Evolutionary conservation across 2,113 vertebrate species (phyloP).

Genomic region (Callithrix jacchus): DNA sequence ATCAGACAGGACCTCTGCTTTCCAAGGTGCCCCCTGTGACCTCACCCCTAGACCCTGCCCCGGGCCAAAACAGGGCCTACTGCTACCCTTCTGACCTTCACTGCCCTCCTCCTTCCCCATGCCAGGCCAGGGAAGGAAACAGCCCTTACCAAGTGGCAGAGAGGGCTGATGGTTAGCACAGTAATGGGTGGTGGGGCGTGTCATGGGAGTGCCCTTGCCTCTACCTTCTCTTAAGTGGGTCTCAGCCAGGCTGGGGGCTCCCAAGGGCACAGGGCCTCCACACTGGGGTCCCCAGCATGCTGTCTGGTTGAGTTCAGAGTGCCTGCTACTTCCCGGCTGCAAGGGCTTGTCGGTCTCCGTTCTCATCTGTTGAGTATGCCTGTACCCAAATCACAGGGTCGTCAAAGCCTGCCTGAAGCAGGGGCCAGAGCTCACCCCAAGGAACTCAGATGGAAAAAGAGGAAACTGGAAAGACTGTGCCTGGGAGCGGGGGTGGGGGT

Average conservation of each 20-base stretch:
- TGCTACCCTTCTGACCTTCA: not conserved
- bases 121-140: not conserved
- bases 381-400: not conserved
- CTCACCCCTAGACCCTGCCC: not conserved
- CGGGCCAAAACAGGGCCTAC: not conserved
- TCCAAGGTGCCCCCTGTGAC: not conserved
- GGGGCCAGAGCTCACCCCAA: not conserved
- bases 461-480: not conserved
- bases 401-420: too few species aligned
- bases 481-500: not conserved
- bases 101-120: not conserved
- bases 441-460: not conserved
- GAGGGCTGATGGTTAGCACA: not conserved
- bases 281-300: rapidly evolving
- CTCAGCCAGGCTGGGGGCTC: not conserved
- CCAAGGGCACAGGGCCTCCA: not conserved
- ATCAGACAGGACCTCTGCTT: not conserved
- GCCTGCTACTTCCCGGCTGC: not conserved
- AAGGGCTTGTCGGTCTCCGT: not conserved
- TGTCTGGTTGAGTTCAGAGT: not conserved
- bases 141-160: not conserved
- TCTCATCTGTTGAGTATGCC: not conserved
- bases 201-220: rapidly evolving
- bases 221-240: not conserved
- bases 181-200: not conserved